Conservation (phyloP, 2,888 invertebrate genomes). For the Horisme vitalbata region DNA sequence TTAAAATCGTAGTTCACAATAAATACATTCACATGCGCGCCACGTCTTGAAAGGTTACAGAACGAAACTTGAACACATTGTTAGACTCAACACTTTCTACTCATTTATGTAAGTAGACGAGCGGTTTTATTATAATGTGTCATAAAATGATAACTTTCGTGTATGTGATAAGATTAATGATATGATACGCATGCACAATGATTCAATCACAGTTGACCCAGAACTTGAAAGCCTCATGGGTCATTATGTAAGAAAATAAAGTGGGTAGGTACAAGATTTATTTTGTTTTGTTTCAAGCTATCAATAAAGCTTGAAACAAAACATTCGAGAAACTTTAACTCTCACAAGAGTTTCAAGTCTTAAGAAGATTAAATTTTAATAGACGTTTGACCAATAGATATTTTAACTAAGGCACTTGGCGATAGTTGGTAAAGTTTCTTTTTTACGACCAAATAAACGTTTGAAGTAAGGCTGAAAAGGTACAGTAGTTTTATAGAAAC, state of each 20-base stretch:
- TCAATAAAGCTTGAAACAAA: too few species aligned
- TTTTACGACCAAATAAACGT: slow-evolving; percentile 10
- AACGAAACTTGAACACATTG: slow-evolving; percentile 54
- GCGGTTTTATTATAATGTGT: slow-evolving; percentile 36
- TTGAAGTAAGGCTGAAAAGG: background rate
- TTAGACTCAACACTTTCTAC: slow-evolving; percentile 70
- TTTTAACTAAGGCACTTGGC: slow-evolving; percentile 5
- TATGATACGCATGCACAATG: slow-evolving; percentile 24
- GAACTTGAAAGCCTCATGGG: slow-evolving; percentile 40
- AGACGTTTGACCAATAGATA: slow-evolving; percentile 5
- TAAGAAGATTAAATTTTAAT: slow-evolving; percentile 10
- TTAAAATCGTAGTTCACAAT: slow-evolving; percentile 62
- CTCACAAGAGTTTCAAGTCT: slow-evolving; percentile 14
- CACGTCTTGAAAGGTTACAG: slow-evolving; percentile 64
- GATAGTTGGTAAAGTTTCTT: slow-evolving; percentile 6
- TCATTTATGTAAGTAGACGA: slow-evolving; percentile 41
- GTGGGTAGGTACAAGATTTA: slow-evolving; percentile 4
- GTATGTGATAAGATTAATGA: slow-evolving; percentile 34
- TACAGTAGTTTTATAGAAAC: background rate
- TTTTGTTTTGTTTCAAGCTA: slow-evolving; percentile 9
- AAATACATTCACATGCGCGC: slow-evolving; percentile 60
- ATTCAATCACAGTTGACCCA: slow-evolving; percentile 38
- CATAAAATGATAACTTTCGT: slow-evolving; percentile 32
- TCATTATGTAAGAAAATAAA: slow-evolving; percentile 34
- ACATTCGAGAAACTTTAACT: slow-evolving; percentile 6